Conservation (phyloP, 1,140 invertebrate genomes). For the Leptopilina clavipes region DNA sequence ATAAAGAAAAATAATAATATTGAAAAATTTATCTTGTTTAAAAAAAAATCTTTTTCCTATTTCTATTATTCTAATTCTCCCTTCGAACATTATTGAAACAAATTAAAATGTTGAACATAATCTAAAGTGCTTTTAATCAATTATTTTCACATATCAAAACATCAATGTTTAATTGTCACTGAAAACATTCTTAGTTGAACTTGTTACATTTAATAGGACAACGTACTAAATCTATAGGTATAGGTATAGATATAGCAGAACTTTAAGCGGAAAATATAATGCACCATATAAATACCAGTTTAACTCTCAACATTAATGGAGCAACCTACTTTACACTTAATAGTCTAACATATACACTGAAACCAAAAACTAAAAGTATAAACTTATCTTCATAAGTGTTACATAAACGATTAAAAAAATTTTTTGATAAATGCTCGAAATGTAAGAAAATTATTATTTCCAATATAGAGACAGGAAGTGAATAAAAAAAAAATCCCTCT, state of each 20-base stretch:
- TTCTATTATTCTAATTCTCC: no score
- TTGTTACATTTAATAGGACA: constrained; percentile 2
- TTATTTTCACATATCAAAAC: not conserved
- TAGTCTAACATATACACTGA: not conserved
- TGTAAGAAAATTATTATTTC: not conserved
- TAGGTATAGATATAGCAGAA: no score
- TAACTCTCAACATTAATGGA: constrained; percentile 7
- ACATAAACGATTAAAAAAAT: constrained; percentile 2
- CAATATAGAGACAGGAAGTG: not conserved
- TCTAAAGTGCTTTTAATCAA: not conserved
- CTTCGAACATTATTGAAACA: no score
- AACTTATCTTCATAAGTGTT: constrained; percentile 12
- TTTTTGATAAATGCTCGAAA: not conserved
- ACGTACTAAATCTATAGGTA: not conserved
- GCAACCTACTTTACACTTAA: constrained; percentile 10
- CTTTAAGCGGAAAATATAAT: not conserved
- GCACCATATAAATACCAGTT: constrained; percentile 14
- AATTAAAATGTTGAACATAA: not conserved
- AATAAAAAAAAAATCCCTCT: not conserved
- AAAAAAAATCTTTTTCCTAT: not conserved
- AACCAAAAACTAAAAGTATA: not conserved
- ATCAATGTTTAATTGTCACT: not conserved
- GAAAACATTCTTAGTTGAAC: not conserved
- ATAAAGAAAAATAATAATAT: no score
- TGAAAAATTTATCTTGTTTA: not conserved